Evolutionary conservation across 2,888 invertebrate species (phyloP), one percentile per base, ranked within the genome.

Genomic region (Dolomedes plantarius): DNA sequence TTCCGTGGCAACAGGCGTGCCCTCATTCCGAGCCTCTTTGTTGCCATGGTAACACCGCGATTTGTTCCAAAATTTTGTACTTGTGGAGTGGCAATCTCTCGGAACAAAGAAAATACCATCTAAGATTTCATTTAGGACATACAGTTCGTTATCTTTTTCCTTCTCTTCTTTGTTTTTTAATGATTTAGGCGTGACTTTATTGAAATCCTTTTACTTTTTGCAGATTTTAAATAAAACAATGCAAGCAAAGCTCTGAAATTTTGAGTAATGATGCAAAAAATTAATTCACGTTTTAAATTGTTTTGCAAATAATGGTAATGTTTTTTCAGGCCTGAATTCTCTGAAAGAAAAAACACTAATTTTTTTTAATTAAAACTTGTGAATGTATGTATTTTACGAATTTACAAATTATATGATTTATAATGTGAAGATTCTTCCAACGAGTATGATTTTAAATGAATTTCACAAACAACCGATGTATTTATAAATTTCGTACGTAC

Each of bases 1-100:
- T 46, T 65, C 76, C 67, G 19, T 76, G 64, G 76, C 19, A 76
- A 76, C 67, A 76, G 32, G 65, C 65, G 6, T 46, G 46, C 7
- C 36, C 32, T 67, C 76, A 29, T 67, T 67, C 50, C 16, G 31
- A 76, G 39, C 65, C 41, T 67, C 67, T 76, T 67, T 41, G 67
- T 67, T 67, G 29, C 67, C 67, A 76, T 67, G 29, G 50, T 6
- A 67, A 76, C 76, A 41, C 6, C 68, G 68, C 28, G 39, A 39
- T 41, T 56, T 28, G 31, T 50, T 32, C 39, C 31, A 41, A 56
- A 56, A 19, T 72, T 31, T 32, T 31, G 9, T 32, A 56, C 19
- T 23, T 50, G 32, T 68, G 19, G 39, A 68, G 39, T 68, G 23
- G 36, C 19, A 39, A 68, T 68, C 36, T 68, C 23, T 39, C 27